Conservation (phyloP, 1,140 invertebrate species). For the Cataglyphis hispanica region DNA sequence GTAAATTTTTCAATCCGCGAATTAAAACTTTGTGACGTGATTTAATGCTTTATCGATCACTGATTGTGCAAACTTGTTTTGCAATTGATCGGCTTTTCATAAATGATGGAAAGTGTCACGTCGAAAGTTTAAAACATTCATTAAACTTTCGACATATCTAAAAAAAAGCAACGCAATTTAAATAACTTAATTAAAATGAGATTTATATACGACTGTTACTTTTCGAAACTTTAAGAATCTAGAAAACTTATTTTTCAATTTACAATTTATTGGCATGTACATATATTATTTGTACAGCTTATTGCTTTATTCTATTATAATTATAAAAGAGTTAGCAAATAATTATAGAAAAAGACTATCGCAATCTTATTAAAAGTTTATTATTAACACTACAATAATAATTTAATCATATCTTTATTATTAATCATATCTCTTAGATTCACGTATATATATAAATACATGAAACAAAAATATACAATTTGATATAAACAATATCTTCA, state of each 20-base stretch:
- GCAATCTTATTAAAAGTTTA: background rate
- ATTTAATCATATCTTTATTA: conserved; percentile 3
- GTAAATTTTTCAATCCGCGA: conserved; percentile 32
- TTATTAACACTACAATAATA: background rate
- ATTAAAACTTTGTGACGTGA: conserved; percentile 41
- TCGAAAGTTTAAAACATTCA: background rate
- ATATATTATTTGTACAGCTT: background rate
- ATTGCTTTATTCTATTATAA: background rate
- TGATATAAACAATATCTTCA: conserved; percentile 31
- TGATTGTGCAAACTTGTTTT: conserved; percentile 39
- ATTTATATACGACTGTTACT: background rate
- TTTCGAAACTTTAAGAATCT: background rate
- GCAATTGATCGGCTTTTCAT: conserved; percentile 8
- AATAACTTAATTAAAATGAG: background rate
- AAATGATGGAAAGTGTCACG: background rate
- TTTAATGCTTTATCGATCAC: conserved; percentile 43
- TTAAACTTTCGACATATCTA: background rate
- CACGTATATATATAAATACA: background rate
- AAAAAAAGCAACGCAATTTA: background rate
- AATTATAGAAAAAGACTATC: background rate
- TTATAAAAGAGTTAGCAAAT: background rate
- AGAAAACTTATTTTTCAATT: background rate
- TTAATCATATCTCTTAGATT: background rate
- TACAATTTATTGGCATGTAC: background rate
- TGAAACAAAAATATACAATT: background rate